Percentiles rank a stretch among this genome's conserved stretches.
phyloP scores from a whole-genome alignment of 2,888 invertebrate genomes.

The Holacanthella duospinosa region DNA sequence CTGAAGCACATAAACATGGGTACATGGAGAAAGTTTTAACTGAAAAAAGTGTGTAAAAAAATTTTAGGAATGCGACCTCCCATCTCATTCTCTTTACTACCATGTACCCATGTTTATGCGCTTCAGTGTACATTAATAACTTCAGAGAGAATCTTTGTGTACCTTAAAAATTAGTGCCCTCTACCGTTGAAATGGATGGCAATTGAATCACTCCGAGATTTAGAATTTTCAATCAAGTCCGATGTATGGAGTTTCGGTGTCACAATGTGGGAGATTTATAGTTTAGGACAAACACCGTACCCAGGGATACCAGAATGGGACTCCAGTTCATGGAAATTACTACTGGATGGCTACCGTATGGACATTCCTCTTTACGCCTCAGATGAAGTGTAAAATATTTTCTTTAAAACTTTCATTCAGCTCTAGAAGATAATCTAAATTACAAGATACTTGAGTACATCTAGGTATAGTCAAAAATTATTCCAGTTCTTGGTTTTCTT shows the following conservation, averaged over 20 bases:
- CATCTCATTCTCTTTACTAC: no score
- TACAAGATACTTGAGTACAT: background rate
- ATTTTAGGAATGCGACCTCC: no score
- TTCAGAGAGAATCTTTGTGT: background rate
- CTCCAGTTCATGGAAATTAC: slow-evolving; percentile 12
- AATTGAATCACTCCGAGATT: slow-evolving; percentile 14
- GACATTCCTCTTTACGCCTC: slow-evolving; percentile 14
- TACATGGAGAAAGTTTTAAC: no score
- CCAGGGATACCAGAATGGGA: slow-evolving; percentile 18
- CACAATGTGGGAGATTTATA: slow-evolving; percentile 16
- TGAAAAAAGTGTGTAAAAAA: no score
- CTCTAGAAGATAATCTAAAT: no score
- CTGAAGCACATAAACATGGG: no score
- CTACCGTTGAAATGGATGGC: slow-evolving; percentile 21
- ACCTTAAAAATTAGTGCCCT: slow-evolving; percentile 5
- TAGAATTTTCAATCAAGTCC: slow-evolving; percentile 16
- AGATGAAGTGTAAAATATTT: slow-evolving; percentile 11
- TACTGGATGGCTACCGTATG: slow-evolving; percentile 13
- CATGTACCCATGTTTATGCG: no score
- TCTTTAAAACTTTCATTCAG: no score
- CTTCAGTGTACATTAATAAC: no score
- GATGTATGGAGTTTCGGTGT: slow-evolving; percentile 19
- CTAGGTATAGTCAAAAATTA: background rate
- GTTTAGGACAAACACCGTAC: slow-evolving; percentile 14
- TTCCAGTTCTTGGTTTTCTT: background rate